phyloP scores from a whole-genome alignment of 1,140 invertebrate species.

The Ectropis grisescens region DNA sequence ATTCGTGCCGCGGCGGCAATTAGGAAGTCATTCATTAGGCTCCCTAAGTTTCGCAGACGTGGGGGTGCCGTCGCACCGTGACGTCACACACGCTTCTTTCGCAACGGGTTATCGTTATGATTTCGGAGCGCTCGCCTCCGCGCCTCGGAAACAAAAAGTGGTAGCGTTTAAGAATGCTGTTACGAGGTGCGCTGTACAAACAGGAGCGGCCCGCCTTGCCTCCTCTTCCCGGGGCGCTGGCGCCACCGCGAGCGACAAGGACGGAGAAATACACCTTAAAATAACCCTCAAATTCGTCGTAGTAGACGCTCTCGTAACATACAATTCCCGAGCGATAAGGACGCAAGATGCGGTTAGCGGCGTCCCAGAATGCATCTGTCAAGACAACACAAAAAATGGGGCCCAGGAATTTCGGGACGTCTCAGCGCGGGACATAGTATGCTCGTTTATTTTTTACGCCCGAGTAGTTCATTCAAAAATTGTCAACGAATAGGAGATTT shows the following conservation, averaged over 20 bases:
- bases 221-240: slow-evolving; percentile 33
- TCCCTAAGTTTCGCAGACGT: slow-evolving; percentile 69
- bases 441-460: slow-evolving; percentile 55
- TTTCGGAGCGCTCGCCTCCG: slow-evolving; percentile 7
- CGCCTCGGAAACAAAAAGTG: slow-evolving; percentile 50
- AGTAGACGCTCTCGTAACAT: slow-evolving; percentile 30
- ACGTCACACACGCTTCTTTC: slow-evolving; percentile 50
- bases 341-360: slow-evolving; percentile 60
- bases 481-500: slow-evolving; percentile 58
- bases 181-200: slow-evolving; percentile 35
- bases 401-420: slow-evolving; percentile 63
- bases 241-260: slow-evolving; percentile 47
- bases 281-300: slow-evolving; percentile 56
- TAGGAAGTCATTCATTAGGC: slow-evolving; percentile 69
- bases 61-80: slow-evolving; percentile 54
- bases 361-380: slow-evolving; percentile 66
- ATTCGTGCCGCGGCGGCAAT: slow-evolving; percentile 63
- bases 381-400: slow-evolving; percentile 61
- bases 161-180: slow-evolving; percentile 37
- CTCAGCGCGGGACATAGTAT: slow-evolving; percentile 45
- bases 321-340: slow-evolving; percentile 53
- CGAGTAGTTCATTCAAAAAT: slow-evolving; percentile 63
- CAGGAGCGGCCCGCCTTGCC: slow-evolving; percentile 42
- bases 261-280: slow-evolving; percentile 48
- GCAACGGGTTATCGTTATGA: slow-evolving; percentile 23